Conservation (phyloP, 2,888 invertebrate genomes). For the Rhingia rostrata region DNA sequence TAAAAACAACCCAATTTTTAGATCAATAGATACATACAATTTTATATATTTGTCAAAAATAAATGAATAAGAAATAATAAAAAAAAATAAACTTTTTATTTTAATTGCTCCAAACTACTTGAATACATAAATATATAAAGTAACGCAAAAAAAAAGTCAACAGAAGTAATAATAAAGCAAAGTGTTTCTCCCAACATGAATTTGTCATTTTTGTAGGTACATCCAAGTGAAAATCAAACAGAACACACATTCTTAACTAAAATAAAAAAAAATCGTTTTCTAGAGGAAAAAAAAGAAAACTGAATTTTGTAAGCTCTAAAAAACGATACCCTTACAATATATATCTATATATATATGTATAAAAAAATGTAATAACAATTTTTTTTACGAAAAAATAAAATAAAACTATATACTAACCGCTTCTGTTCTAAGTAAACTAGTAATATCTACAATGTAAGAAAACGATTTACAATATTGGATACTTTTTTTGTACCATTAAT, state of each 20-base stretch:
- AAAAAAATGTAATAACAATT: slow-evolving; percentile 36
- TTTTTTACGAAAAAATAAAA: slow-evolving; percentile 71
- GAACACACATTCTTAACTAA: slow-evolving; percentile 19
- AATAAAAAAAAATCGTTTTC: slow-evolving; percentile 46
- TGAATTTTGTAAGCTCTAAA: slow-evolving; percentile 57
- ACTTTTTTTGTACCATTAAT: slow-evolving; percentile 18
- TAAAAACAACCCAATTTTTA: slow-evolving; percentile 22
- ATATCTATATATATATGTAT: slow-evolving; percentile 38
- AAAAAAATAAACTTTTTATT: slow-evolving; percentile 26
- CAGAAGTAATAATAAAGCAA: slow-evolving; percentile 26
- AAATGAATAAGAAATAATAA: slow-evolving; percentile 20
- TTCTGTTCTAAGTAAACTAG: slow-evolving; percentile 47
- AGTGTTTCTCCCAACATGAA: slow-evolving; percentile 40
- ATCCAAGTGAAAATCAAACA: slow-evolving; percentile 38
- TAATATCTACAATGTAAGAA: neutral
- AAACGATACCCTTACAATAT: slow-evolving; percentile 21
- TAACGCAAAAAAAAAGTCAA: slow-evolving; percentile 49
- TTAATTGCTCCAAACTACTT: slow-evolving; percentile 55
- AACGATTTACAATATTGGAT: neutral
- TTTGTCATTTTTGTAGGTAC: slow-evolving; percentile 47
- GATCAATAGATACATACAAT: slow-evolving; percentile 47
- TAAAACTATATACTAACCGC: slow-evolving; percentile 56
- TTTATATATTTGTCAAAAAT: slow-evolving; percentile 57
- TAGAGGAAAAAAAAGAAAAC: slow-evolving; percentile 33
- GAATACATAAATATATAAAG: slow-evolving; percentile 35